Evolutionary conservation across 2,888 invertebrate species (phyloP), one percentile per base, ranked within the genome.

Genomic region (Carterocephalus palaemon): DNA sequence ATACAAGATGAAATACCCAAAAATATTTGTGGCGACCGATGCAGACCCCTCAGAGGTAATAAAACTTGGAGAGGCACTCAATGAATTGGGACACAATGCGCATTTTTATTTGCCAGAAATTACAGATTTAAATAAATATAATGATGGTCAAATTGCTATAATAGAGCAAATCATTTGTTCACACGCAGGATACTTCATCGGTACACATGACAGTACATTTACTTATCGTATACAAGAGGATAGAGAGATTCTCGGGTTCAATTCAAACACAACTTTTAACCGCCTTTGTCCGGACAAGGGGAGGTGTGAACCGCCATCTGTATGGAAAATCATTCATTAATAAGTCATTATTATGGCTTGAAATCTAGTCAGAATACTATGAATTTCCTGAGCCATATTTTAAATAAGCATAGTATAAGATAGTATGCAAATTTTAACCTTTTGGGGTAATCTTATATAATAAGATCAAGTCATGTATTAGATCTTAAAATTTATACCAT

Each of bases 191-290:
- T 92, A 91, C 69, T 98, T 98, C 67, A 89, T 97, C 23, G 99
- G 99, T 5, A 97, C 96, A 0, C 91, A 93, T 69, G 96, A 97
- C 59, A 99, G 99, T 48, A 99, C 99, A 0, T 99, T 98, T 76
- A 93, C 98, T 0, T 98, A 94, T 73, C 90, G 99, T 45, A 99
- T 99, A 55, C 97, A 98, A 80, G 99, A 99, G 72, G 99, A 99
- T 69, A 88, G 99, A 15, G 98, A 99, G 82, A 97, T 99, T 49
- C 72, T 98, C 28, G 97, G 97, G 1, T 97, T 97, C 74, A 88
- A 90, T 3, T 86, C 90, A 26, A 81, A 90, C 15, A 91, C 91
- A 4, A 98, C 98, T 0, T 99, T 97, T 70, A 98, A 99, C 75
- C 88, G 93, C 49, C 81, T 97, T 1, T 97, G 97, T 75, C 84